Conservation (phyloP, 2,797 vertebrate genomes). For the Odontamblyopus rebecca region DNA sequence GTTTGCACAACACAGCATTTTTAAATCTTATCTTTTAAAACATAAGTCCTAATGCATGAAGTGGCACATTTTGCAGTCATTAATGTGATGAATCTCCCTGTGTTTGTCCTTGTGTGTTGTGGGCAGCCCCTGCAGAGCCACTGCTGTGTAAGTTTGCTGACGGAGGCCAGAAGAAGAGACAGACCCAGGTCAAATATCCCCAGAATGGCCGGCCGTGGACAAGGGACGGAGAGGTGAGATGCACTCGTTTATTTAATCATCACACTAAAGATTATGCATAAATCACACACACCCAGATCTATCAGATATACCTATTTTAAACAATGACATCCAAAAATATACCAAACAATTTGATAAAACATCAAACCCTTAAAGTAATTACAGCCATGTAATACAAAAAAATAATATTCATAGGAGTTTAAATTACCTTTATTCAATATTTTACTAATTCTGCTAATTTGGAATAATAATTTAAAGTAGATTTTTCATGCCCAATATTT, state of each 20-base stretch:
- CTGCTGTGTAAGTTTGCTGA: conserved; percentile 99
- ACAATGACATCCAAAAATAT: neutral
- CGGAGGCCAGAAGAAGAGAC: conserved; percentile 98
- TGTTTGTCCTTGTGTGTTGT: conserved; percentile 49
- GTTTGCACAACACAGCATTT: conserved; percentile 18
- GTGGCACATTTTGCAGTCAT: conserved; percentile 25
- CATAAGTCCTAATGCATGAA: conserved; percentile 32
- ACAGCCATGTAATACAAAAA: neutral
- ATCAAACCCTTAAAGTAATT: neutral
- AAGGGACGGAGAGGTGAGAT: conserved; percentile 95
- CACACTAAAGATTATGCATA: conserved; percentile 4
- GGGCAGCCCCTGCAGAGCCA: conserved; percentile 91
- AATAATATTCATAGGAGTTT: too few species aligned
- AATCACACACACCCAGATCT: neutral
- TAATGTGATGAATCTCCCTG: conserved; percentile 39
- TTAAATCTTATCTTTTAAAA: conserved; percentile 38
- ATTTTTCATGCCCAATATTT: too few species aligned
- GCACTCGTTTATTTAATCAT: conserved; percentile 32
- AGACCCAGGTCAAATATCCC: conserved; percentile 98
- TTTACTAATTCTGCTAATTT: too few species aligned
- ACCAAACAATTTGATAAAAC: too few species aligned
- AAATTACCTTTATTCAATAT: neutral
- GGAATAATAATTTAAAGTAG: too few species aligned
- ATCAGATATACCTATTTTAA: neutral
- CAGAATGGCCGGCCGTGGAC: conserved; percentile 97